Conservation (phyloP, 2,888 invertebrate genomes). For the Meiosimyza decipiens region DNA sequence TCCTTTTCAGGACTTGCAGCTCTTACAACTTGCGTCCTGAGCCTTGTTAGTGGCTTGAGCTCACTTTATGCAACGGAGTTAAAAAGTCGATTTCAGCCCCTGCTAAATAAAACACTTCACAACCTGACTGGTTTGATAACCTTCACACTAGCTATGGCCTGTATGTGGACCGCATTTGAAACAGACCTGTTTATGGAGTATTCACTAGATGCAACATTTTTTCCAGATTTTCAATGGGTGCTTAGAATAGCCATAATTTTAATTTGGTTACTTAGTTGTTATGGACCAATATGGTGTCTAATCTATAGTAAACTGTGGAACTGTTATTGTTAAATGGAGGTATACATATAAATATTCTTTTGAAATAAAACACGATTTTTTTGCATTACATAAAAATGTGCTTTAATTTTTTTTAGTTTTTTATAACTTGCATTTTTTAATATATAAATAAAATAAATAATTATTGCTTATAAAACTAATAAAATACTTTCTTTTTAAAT, state of each 20-base stretch:
- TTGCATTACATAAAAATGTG: conserved; percentile 36
- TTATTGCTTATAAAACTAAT: conserved; percentile 34
- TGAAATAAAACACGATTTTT: conserved; percentile 33
- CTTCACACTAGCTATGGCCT: conserved; percentile 47
- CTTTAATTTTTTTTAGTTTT: conserved; percentile 33
- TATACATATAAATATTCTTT: background rate
- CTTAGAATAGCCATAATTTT: conserved; percentile 41
- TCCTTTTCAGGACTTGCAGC: conserved; percentile 46
- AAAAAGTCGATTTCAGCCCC: conserved; percentile 43
- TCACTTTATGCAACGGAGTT: conserved; percentile 47
- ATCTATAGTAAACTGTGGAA: conserved; percentile 47
- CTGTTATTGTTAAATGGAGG: conserved; percentile 34
- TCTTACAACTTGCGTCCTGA: conserved; percentile 42
- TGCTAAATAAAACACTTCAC: conserved; percentile 50
- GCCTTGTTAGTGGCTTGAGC: conserved; percentile 47
- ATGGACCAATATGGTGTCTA: conserved; percentile 47
- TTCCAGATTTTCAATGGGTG: conserved; percentile 42
- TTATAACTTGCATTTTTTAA: conserved; percentile 16
- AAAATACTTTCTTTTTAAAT: conserved; percentile 7
- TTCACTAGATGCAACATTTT: conserved; percentile 45
- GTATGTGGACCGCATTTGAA: conserved; percentile 49
- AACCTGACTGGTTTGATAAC: conserved; percentile 45
- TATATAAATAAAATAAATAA: conserved; percentile 34
- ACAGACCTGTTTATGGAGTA: conserved; percentile 47
- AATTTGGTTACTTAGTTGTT: conserved; percentile 46